Percentiles rank a stretch among this genome's conserved stretches.
Conservation (phyloP, 2,113 vertebrate genomes). For the Balaeniceps rex region DNA sequence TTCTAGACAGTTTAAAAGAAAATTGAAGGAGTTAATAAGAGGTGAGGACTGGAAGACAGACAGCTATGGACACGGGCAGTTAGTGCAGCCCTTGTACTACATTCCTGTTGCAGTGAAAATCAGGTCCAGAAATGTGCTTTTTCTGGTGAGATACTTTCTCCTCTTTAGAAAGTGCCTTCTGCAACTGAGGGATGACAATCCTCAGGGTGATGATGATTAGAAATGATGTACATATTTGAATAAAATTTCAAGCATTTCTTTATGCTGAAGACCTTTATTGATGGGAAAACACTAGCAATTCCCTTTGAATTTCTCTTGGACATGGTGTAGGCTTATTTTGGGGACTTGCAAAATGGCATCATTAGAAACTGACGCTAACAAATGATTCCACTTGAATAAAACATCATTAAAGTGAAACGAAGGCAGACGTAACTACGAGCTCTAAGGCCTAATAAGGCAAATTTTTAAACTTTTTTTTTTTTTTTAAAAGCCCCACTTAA, state of each 20-base stretch:
- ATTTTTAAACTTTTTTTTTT: not conserved
- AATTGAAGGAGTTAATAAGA: not conserved
- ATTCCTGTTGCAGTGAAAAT: not conserved
- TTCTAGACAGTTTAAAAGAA: not conserved
- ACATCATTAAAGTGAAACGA: not conserved
- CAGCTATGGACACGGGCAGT: not conserved
- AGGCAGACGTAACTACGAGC: not conserved
- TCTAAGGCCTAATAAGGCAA: not conserved
- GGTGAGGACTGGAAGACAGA: not conserved
- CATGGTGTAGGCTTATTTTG: not conserved
- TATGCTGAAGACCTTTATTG: not conserved
- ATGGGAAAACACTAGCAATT: not conserved
- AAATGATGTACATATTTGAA: not conserved
- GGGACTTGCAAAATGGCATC: not conserved
- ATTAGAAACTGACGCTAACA: not conserved
- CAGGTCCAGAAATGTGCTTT: not conserved
- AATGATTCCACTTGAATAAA: not conserved
- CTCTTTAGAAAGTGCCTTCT: constrained; percentile 9
- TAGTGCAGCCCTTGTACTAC: not conserved
- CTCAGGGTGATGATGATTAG: not conserved
- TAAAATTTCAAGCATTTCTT: not conserved
- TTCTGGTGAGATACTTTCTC: not conserved
- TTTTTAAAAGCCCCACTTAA: not conserved
- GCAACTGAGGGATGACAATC: not conserved
- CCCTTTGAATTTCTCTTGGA: not conserved